Conservation (phyloP, 2,888 invertebrate species). For the Pachycephus smyrnensis region DNA sequence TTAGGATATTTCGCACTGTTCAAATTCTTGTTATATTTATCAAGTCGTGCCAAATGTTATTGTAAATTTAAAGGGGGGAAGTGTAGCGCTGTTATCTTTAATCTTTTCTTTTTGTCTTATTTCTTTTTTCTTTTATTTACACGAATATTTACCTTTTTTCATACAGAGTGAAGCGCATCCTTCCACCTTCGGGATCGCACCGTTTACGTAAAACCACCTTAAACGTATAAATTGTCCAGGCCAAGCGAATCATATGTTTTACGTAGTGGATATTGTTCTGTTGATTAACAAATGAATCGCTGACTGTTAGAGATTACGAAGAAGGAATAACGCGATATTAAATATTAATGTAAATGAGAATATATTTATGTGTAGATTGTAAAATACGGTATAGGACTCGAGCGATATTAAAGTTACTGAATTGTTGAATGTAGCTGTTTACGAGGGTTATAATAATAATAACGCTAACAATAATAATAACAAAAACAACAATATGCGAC, state of each 20-base stretch:
- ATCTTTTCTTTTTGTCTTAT: neutral
- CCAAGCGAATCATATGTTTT: neutral
- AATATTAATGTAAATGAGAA: slow-evolving; percentile 15
- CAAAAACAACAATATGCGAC: neutral
- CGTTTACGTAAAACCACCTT: neutral
- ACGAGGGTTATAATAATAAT: slow-evolving; percentile 28
- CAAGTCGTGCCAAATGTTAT: slow-evolving; percentile 1
- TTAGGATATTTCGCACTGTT: neutral
- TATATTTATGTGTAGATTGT: slow-evolving; percentile 50
- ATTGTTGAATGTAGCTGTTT: slow-evolving; percentile 50
- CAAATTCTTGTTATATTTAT: neutral
- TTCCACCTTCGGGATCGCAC: neutral
- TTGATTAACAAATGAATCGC: slow-evolving; percentile 14
- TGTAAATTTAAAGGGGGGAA: neutral
- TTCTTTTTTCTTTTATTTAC: neutral
- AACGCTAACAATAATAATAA: neutral
- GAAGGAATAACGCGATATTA: slow-evolving; percentile 19
- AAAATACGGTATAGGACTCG: slow-evolving; percentile 40
- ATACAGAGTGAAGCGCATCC: neutral
- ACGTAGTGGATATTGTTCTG: neutral
- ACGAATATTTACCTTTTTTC: neutral
- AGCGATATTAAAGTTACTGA: slow-evolving; percentile 43
- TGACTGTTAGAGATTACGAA: slow-evolving; percentile 22
- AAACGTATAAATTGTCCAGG: neutral
- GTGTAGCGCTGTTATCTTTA: neutral